Conservation (phyloP, 2,888 invertebrate species). For the Harpalus rubripes region DNA sequence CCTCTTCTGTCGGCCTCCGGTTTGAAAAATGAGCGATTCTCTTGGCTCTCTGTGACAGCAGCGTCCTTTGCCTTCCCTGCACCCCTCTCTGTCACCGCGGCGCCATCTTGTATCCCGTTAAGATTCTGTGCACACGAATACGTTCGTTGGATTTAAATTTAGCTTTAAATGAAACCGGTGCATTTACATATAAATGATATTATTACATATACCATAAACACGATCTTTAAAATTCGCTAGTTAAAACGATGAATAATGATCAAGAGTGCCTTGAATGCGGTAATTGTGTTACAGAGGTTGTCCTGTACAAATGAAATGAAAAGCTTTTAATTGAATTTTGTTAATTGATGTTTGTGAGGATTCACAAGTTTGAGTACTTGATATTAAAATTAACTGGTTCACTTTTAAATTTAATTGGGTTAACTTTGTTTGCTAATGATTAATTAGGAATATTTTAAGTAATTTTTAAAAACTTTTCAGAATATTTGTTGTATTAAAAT, state of each 20-base stretch:
- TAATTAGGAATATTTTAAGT: too few relatives aligned
- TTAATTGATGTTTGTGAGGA: conserved; percentile 16
- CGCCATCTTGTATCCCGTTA: conserved; percentile 59
- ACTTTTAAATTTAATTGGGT: background rate
- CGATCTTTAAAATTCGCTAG: conserved; percentile 22
- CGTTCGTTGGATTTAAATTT: conserved; percentile 56
- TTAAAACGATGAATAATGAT: conserved; percentile 52
- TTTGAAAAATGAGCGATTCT: conserved; percentile 58
- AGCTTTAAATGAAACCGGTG: conserved; percentile 48
- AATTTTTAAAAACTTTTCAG: too few relatives aligned
- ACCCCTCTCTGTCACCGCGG: conserved; percentile 13
- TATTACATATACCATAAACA: conserved; percentile 53
- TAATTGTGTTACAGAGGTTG: background rate
- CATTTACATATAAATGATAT: conserved; percentile 62
- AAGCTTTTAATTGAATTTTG: conserved; percentile 22
- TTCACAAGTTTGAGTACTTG: background rate
- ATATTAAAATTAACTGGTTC: background rate
- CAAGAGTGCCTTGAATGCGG: conserved; percentile 10
- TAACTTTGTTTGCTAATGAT: background rate
- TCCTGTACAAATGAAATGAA: background rate
- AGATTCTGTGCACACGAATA: conserved; percentile 62
- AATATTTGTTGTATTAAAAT: too few relatives aligned
- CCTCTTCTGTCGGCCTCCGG: conserved; percentile 51
- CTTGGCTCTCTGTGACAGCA: conserved; percentile 39
- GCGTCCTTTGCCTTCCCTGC: conserved; percentile 34